Conservation (phyloP, 2,888 invertebrate species). For the Crossocerus cetratus region DNA sequence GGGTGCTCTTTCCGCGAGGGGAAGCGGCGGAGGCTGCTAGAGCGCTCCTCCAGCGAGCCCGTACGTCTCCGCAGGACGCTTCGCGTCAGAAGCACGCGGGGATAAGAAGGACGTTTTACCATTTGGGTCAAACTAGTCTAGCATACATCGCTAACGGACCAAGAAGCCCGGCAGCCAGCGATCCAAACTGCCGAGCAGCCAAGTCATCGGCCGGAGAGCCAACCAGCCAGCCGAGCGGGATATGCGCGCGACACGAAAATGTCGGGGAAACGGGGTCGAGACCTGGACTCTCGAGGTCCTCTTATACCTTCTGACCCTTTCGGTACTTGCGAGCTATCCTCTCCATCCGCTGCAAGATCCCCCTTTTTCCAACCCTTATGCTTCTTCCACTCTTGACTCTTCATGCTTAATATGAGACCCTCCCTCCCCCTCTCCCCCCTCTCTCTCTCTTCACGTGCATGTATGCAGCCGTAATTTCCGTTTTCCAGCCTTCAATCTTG, state of each 20-base stretch:
- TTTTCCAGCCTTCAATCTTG: too few relatives aligned
- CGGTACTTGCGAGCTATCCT: too few relatives aligned
- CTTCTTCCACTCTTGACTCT: too few relatives aligned
- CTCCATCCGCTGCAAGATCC: too few relatives aligned
- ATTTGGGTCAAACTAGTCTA: conserved; percentile 47
- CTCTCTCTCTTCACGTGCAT: too few relatives aligned
- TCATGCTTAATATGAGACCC: too few relatives aligned
- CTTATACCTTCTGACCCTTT: too few relatives aligned
- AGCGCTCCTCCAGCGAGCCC: conserved; percentile 6
- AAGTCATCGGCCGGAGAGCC: neutral
- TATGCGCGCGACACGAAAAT: conserved; percentile 42
- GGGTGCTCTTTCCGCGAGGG: too few relatives aligned
- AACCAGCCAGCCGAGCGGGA: neutral
- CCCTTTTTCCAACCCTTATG: too few relatives aligned
- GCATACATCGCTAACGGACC: conserved; percentile 9
- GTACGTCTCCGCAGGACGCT: conserved; percentile 24
- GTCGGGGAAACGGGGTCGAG: conserved; percentile 50
- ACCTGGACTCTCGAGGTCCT: conserved; percentile 12
- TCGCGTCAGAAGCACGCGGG: conserved; percentile 32
- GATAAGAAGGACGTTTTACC: conserved; percentile 48
- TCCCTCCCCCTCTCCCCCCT: too few relatives aligned
- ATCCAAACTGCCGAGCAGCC: neutral
- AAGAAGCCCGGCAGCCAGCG: conserved; percentile 18
- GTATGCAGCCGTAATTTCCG: too few relatives aligned
- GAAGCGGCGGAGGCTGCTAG: neutral